Conservation (phyloP, 2,113 vertebrate genomes). For the Cisticola juncidis region DNA sequence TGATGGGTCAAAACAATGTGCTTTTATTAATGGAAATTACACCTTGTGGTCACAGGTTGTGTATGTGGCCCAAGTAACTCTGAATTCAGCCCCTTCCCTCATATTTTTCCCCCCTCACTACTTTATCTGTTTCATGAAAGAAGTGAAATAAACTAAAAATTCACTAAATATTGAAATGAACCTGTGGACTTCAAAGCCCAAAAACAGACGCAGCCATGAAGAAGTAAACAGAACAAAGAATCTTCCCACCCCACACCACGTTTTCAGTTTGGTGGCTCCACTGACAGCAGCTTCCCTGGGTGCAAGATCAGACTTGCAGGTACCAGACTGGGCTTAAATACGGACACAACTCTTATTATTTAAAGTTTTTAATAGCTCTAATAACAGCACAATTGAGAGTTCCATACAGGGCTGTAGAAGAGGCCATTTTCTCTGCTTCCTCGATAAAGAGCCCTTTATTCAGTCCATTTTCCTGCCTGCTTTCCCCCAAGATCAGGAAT, state of each 20-base stretch:
- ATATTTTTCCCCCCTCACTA: accelerated
- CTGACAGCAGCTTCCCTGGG: not conserved
- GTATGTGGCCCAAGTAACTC: not conserved
- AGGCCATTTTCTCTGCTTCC: not conserved
- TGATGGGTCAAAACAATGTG: not conserved
- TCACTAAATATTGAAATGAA: not conserved
- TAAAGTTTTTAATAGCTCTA: not conserved
- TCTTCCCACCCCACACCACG: not conserved
- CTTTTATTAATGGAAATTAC: not conserved
- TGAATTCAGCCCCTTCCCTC: not conserved
- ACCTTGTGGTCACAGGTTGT: not conserved
- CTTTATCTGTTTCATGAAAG: not conserved
- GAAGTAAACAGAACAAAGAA: not conserved
- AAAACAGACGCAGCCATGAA: not conserved
- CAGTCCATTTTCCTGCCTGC: not conserved
- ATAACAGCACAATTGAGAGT: not conserved
- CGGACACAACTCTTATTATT: not conserved
- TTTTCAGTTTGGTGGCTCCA: not conserved
- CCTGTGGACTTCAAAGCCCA: not conserved
- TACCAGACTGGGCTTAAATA: not conserved
- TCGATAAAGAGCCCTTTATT: not conserved
- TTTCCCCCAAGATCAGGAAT: not conserved
- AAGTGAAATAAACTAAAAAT: not conserved
- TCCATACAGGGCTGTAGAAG: not conserved
- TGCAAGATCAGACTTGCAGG: not conserved